Percentiles rank a stretch among this genome's conserved stretches.
phyloP scores from a whole-genome alignment of 2,888 invertebrate genomes.

The Limulus polyphemus region DNA sequence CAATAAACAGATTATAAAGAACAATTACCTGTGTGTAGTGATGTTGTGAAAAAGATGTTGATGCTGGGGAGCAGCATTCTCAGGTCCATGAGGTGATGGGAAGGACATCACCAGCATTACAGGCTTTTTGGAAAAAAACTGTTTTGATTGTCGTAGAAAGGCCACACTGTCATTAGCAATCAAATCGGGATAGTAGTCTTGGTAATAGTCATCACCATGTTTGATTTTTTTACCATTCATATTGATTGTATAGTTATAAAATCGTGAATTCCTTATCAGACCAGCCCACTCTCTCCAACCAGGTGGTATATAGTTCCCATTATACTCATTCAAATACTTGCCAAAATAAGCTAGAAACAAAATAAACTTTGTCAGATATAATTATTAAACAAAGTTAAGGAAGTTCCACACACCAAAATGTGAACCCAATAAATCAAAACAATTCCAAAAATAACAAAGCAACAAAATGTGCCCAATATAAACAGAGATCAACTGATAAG shows the following conservation, averaged over 20 bases:
- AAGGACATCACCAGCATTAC: conserved; percentile 89
- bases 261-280: conserved; percentile 89
- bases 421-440: too few species aligned
- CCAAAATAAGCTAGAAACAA: conserved; percentile 77
- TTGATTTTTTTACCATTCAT: conserved; percentile 76
- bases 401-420: too few species aligned
- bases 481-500: too few species aligned
- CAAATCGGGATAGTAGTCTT: conserved; percentile 88
- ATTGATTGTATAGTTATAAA: conserved; percentile 95
- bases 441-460: too few species aligned
- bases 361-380: conserved; percentile 5
- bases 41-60: conserved; percentile 89
- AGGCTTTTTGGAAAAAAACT: conserved; percentile 55
- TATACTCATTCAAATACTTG: conserved; percentile 93
- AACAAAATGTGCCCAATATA: too few species aligned
- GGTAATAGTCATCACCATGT: conserved; percentile 29
- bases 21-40: conserved; percentile 83
- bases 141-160: conserved; percentile 53
- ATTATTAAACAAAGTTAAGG: too few species aligned
- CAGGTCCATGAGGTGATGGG: conserved; percentile 95
- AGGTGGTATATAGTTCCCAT: conserved; percentile 80
- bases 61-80: conserved; percentile 94
- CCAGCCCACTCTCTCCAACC: conserved; percentile 95
- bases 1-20: conserved; percentile 1
- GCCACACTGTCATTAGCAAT: conserved; percentile 92